A percentile compares a stretch with the other conserved stretches of the same genome.
phyloP scores from a whole-genome alignment of 1,140 invertebrate species.

The Halictus rubicundus region DNA sequence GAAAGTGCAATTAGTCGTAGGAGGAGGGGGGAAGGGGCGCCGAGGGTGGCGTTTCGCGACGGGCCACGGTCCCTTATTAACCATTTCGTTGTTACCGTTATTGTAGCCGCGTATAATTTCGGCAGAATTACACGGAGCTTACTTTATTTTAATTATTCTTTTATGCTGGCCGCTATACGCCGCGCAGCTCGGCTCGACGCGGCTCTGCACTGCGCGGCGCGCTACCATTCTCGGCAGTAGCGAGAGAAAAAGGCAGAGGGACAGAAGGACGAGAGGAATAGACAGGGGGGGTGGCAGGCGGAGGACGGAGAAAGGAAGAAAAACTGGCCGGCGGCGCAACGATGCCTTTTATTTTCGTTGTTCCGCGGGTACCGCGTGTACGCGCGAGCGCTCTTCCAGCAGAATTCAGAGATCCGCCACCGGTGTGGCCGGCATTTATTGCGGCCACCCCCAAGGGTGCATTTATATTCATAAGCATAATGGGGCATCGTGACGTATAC shows the following conservation, averaged over 20 bases:
- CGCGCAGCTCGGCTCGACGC: no score
- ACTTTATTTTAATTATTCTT: constrained; percentile 66
- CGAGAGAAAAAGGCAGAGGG: constrained; percentile 1
- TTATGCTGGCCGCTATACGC: constrained; percentile 37
- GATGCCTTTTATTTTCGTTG: constrained; percentile 60
- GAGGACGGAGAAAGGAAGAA: constrained; percentile 25
- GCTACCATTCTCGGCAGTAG: neutral
- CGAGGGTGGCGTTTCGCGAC: no score
- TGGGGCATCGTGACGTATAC: constrained; percentile 62
- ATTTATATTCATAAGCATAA: constrained; percentile 69
- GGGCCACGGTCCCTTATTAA: constrained; percentile 13
- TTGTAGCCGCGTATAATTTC: constrained; percentile 52
- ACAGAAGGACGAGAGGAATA: neutral
- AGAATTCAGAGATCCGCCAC: constrained; percentile 62
- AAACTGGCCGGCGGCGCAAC: constrained; percentile 45
- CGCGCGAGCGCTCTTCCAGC: constrained; percentile 46
- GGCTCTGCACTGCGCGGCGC: constrained; percentile 12
- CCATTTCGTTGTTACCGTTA: constrained; percentile 59
- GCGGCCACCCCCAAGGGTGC: constrained; percentile 62
- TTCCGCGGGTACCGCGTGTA: constrained; percentile 50
- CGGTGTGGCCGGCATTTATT: constrained; percentile 61
- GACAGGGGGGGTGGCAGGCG: neutral
- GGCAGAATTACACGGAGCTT: constrained; percentile 53
- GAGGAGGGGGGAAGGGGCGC: no score
- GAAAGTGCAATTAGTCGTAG: constrained; percentile 8